Evolutionary conservation across 2,797 vertebrate genomes (phyloP).

Genomic region (Eidolon dupreanum): DNA sequence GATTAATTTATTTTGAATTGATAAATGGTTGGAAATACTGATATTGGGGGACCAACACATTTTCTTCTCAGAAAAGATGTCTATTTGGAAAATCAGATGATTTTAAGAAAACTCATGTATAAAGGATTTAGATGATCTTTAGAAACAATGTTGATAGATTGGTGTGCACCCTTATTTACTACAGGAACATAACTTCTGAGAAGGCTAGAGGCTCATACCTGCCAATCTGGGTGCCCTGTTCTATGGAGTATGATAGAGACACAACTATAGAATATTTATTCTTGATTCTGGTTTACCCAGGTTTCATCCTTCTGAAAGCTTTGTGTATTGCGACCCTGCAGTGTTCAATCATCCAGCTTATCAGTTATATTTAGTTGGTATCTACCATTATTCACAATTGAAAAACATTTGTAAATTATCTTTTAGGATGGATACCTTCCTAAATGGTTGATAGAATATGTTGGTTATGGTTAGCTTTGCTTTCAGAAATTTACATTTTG

Average conservation of each 20-base stretch:
- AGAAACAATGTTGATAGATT: background rate
- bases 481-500: background rate
- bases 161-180: background rate
- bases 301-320: background rate
- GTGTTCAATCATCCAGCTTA: background rate
- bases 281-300: background rate
- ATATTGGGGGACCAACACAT: background rate
- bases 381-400: background rate
- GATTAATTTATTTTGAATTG: slow-evolving; percentile 25
- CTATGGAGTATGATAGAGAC: background rate
- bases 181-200: background rate
- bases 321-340: background rate
- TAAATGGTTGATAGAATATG: background rate
- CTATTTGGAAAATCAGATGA: background rate
- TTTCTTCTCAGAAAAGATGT: background rate
- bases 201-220: background rate
- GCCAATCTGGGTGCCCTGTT: background rate
- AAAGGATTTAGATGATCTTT: background rate
- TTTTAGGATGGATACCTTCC: background rate
- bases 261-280: background rate
- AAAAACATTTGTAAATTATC: background rate
- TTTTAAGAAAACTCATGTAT: background rate
- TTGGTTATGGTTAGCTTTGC: background rate
- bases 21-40: background rate
- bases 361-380: background rate